Evolutionary conservation across 2,113 vertebrate genomes (phyloP).

Genomic region (Hemicordylus capensis): DNA sequence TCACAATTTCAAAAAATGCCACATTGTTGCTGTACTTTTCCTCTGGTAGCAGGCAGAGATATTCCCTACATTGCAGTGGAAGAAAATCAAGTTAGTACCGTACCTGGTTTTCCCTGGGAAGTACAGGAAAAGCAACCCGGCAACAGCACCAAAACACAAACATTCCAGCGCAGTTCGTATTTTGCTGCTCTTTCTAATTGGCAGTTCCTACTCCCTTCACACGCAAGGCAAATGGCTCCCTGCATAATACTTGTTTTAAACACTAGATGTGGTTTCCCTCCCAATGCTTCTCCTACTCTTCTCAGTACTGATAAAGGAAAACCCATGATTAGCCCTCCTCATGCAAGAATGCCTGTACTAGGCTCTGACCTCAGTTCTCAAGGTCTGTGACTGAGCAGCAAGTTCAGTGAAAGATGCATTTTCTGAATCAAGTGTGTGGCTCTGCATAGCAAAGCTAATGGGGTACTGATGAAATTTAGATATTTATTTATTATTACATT

Average conservation of each 20-base stretch:
- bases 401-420: too few relatives aligned
- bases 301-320: background rate
- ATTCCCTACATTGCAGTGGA: background rate
- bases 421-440: too few relatives aligned
- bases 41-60: background rate
- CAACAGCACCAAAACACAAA: background rate
- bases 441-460: too few relatives aligned
- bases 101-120: background rate
- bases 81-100: background rate
- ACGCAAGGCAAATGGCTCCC: too few relatives aligned
- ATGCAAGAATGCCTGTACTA: background rate
- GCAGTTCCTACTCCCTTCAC: background rate
- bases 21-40: too few relatives aligned
- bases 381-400: background rate
- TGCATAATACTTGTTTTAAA: background rate
- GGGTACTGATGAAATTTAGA: too few relatives aligned
- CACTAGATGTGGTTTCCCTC: background rate
- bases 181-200: background rate
- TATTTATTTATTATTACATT: too few relatives aligned
- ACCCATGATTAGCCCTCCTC: background rate
- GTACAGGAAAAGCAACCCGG: background rate
- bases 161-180: background rate
- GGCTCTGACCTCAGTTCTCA: background rate
- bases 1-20: background rate
- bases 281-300: background rate